A percentile compares a stretch with the other conserved stretches of the same genome.
Conservation (phyloP, 1,140 invertebrate genomes). For the Camponotus pennsylvanicus region DNA sequence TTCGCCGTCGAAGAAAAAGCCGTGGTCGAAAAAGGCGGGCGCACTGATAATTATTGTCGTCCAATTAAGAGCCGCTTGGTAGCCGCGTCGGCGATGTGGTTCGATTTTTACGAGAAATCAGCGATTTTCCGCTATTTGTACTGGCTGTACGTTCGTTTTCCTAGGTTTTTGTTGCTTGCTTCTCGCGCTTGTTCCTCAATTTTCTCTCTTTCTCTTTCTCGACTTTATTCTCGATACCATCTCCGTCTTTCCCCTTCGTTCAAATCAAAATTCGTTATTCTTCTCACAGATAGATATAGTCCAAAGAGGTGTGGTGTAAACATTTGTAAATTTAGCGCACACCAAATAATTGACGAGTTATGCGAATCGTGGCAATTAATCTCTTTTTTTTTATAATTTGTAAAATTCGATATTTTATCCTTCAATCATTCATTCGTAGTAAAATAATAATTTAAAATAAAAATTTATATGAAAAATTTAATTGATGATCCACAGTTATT, state of each 20-base stretch:
- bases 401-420: slow-evolving; percentile 24
- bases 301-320: slow-evolving; percentile 73
- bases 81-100: slow-evolving; percentile 20
- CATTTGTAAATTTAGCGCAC: slow-evolving; percentile 86
- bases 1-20: slow-evolving; percentile 53
- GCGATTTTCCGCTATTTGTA: slow-evolving; percentile 79
- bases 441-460: not conserved
- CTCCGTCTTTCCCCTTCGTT: slow-evolving; percentile 12
- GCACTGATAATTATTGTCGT: slow-evolving; percentile 80
- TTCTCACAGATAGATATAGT: slow-evolving; percentile 37
- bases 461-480: not conserved
- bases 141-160: slow-evolving; percentile 37
- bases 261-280: slow-evolving; percentile 53
- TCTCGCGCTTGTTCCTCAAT: slow-evolving; percentile 8
- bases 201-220: not conserved
- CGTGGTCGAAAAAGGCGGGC: slow-evolving; percentile 24
- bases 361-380: slow-evolving; percentile 78
- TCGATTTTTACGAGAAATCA: slow-evolving; percentile 80
- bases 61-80: slow-evolving; percentile 68
- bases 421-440: slow-evolving; percentile 6
- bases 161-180: slow-evolving; percentile 40
- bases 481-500: not conserved
- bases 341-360: slow-evolving; percentile 85
- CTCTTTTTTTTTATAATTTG: slow-evolving; percentile 26
- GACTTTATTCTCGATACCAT: not conserved